These are phyloP conservation scores for Drosophila paramelanica DNA, from an alignment of 2,888 invertebrate genomes.

Conservation along the genomic window DNA sequence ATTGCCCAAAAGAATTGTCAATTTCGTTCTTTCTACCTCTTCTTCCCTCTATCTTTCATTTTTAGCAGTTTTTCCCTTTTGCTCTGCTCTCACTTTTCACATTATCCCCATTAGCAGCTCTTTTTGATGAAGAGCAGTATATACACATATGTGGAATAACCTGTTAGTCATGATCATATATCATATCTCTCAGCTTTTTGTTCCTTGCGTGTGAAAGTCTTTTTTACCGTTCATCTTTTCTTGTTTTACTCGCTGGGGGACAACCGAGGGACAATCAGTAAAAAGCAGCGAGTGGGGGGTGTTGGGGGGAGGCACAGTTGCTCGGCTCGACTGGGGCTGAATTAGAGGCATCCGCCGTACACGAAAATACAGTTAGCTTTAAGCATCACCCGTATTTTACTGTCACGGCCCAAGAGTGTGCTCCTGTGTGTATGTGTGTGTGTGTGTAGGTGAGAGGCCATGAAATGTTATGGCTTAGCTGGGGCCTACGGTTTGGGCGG, in stretches of 20 bases:
- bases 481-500: background rate
- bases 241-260: constrained; percentile 23
- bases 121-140: too few species aligned
- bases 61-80: too few species aligned
- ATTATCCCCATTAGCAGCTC: too few species aligned
- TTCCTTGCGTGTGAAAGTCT: background rate
- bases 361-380: constrained; percentile 79
- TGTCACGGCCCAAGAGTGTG: constrained; percentile 60
- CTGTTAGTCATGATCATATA: constrained; percentile 1
- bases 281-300: constrained; percentile 40
- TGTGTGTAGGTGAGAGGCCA: constrained; percentile 34
- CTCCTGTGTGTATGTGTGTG: constrained; percentile 25
- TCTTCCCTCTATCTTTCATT: too few species aligned
- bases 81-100: too few species aligned
- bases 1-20: too few species aligned
- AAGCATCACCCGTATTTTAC: constrained; percentile 80
- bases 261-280: constrained; percentile 48
- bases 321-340: constrained; percentile 31
- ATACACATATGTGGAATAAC: too few species aligned
- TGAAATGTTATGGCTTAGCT: constrained; percentile 31
- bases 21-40: background rate
- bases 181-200: background rate
- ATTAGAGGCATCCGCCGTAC: constrained; percentile 73
- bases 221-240: constrained; percentile 3
- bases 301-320: constrained; percentile 3